Percentiles rank a stretch among this genome's conserved stretches.
Evolutionary conservation across 2,113 vertebrate genomes (phyloP).

Genomic region (Antechinus flavipes): DNA sequence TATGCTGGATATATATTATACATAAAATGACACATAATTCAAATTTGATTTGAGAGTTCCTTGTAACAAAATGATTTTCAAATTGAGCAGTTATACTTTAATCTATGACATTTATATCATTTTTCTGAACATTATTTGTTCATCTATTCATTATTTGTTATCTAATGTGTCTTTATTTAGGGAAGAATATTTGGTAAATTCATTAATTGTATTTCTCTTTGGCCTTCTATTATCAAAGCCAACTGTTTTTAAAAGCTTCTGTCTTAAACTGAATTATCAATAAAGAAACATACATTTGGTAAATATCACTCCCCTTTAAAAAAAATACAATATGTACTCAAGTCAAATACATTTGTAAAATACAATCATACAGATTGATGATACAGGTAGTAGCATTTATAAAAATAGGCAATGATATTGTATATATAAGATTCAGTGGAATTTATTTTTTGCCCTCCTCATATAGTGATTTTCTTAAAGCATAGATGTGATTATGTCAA

Average conservation of each 20-base stretch:
- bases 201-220: background rate
- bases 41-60: background rate
- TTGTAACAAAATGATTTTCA: background rate
- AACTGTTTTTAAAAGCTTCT: background rate
- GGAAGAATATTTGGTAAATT: constrained; percentile 15
- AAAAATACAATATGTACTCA: background rate
- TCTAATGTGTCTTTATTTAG: background rate
- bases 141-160: background rate
- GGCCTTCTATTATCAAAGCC: background rate
- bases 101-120: background rate
- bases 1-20: background rate
- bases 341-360: background rate
- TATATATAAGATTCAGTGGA: background rate
- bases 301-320: background rate
- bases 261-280: background rate
- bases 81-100: background rate
- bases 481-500: background rate
- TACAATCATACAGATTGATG: background rate
- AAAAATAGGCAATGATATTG: background rate
- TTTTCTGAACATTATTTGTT: background rate
- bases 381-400: background rate
- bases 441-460: background rate
- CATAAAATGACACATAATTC: background rate
- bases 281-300: background rate
- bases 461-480: background rate